These are phyloP conservation scores for Nesidiocoris tenuis DNA, from an alignment of 2,888 invertebrate species.

Conservation along the genomic window DNA sequence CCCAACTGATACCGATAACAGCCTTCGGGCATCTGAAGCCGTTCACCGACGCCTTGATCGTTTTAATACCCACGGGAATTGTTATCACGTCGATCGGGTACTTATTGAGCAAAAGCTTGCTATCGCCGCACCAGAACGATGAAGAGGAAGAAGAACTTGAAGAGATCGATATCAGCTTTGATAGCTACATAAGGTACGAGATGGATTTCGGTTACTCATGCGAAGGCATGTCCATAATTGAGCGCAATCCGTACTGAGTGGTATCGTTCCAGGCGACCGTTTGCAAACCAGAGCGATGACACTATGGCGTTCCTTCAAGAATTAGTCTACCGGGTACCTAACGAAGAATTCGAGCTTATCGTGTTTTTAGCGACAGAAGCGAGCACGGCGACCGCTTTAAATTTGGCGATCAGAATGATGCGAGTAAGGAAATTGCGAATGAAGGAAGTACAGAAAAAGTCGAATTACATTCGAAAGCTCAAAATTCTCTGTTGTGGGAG, in stretches of 20 bases:
- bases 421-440: neutral
- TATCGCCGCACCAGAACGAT: neutral
- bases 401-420: constrained; percentile 15
- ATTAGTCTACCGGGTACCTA: neutral
- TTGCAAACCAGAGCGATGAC: constrained; percentile 7
- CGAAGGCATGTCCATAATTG: neutral
- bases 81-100: constrained; percentile 8
- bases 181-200: neutral
- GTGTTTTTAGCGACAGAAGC: constrained; percentile 21
- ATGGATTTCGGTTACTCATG: too few species aligned
- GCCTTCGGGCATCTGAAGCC: neutral
- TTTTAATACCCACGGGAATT: constrained; percentile 4
- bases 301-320: constrained; percentile 5
- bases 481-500: too few species aligned
- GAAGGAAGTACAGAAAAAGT: neutral
- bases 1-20: neutral
- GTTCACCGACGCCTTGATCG: neutral
- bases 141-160: neutral
- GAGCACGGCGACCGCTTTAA: constrained; percentile 5
- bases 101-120: neutral
- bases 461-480: too few species aligned
- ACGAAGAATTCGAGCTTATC: constrained; percentile 5
- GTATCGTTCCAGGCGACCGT: constrained; percentile 9
- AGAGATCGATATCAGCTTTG: neutral
- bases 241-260: too few species aligned